A percentile compares a stretch with the other conserved stretches of the same genome.
phyloP scores from a whole-genome alignment of 2,797 vertebrate genomes.

The Notolepis coatsorum region DNA sequence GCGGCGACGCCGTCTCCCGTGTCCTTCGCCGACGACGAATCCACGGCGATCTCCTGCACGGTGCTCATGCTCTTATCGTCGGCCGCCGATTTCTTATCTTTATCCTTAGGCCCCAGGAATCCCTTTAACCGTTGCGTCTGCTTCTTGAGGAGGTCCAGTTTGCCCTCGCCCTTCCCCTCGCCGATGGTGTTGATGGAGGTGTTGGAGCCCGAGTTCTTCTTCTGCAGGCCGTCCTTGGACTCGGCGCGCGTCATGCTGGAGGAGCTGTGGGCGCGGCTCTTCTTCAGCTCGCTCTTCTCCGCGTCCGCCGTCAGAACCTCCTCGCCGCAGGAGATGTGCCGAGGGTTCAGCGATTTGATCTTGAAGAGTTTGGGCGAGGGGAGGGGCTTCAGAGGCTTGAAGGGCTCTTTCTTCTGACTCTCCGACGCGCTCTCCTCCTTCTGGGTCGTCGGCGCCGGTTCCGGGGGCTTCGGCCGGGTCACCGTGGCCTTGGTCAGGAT shows the following conservation, averaged over 20 bases:
- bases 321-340: conserved; percentile 78
- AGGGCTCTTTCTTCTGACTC: conserved; percentile 74
- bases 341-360: conserved; percentile 73
- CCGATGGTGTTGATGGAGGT: conserved; percentile 85
- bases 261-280: conserved; percentile 79
- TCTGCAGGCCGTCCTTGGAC: conserved; percentile 71
- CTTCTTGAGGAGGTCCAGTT: conserved; percentile 92
- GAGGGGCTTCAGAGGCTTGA: conserved; percentile 77
- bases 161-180: conserved; percentile 82
- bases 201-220: conserved; percentile 78
- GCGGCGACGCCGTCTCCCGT: conserved; percentile 40
- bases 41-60: conserved; percentile 65
- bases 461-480: conserved; percentile 47
- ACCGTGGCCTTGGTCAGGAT: conserved; percentile 51
- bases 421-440: conserved; percentile 71
- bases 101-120: conserved; percentile 89
- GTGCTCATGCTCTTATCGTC: conserved; percentile 77
- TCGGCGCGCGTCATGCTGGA: conserved; percentile 69
- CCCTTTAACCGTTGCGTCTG: conserved; percentile 92
- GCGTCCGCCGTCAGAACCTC: conserved; percentile 76
- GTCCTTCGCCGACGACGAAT: conserved; percentile 60
- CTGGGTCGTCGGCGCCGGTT: conserved; percentile 33
- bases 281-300: conserved; percentile 85
- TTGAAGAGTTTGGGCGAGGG: conserved; percentile 82
- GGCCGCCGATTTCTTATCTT: conserved; percentile 81